Evolutionary conservation across 2,113 vertebrate species (phyloP), one percentile per base, ranked within the genome.

Genomic region (Sciurus niger): DNA sequence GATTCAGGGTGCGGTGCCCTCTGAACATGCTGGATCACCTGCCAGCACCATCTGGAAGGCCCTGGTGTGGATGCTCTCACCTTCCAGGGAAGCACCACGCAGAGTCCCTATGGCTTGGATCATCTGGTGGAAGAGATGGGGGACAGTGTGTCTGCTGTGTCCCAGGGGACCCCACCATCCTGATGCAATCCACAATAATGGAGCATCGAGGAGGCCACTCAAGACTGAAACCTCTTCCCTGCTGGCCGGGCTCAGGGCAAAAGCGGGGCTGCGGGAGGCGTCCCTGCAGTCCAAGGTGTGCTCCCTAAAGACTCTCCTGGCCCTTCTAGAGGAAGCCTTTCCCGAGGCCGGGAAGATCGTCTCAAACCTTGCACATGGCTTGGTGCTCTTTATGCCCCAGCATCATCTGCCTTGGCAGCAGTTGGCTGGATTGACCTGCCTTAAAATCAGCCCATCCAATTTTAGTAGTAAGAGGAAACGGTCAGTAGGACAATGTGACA

Each of bases 181-280:
- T 25, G 34, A 8, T 48, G 40, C 32, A 24, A 3, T 12, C 43
- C 13, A 46, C 6, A 17, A 30, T 12, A 25, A 4, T 25, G n/a
- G 22, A 70, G 60, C 55, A 20, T 65, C 24, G 25, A 51, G 40
- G 51, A 73, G 32, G 20, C 3, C 17, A 43, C 53, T 14, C 8
- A 65, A 73, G 51, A 22, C 24, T 25, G 37, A 73, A 48, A 30
- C 37, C 30, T 51, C 65, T 25, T 76, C 37, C 22, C 70, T 63
- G 28, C 32, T 34, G 7, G 4, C 30, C 37, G 22, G 37, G 6
- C 18, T 48, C 10, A 24, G 48, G 70, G 4, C 34, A 73, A 4
- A 20, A 60, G 16, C 5, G 9, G 0, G 14, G 8, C 28, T 7
- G 25, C 10, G 25, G 1, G 7, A 25, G 32, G 16, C 2, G 40